These are phyloP conservation scores for Nemurella pictetii DNA, from an alignment of 2,888 invertebrate species.

Conservation along the genomic window DNA sequence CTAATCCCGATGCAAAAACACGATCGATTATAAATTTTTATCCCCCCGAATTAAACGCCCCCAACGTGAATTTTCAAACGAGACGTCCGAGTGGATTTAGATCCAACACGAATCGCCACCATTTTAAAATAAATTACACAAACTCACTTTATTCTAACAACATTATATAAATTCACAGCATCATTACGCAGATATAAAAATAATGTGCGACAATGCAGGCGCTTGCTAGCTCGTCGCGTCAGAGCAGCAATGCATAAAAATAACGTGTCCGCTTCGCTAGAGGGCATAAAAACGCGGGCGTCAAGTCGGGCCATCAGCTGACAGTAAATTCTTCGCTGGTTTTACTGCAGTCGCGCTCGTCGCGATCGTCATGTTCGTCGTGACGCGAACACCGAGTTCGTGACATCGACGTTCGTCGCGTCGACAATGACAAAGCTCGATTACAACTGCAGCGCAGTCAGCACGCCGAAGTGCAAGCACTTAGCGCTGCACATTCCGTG, in stretches of 20 bases:
- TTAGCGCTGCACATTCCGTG: too few species aligned
- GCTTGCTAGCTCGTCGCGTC: not conserved
- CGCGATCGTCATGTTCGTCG: too few species aligned
- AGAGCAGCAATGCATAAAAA: not conserved
- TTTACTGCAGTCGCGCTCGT: too few species aligned
- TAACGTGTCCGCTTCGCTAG: not conserved
- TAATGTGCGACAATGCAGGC: not conserved
- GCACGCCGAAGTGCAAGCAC: too few species aligned
- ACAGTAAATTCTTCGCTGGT: too few species aligned
- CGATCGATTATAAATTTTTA: not conserved
- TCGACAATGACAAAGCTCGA: too few species aligned
- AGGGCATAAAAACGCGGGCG: not conserved
- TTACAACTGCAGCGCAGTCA: too few species aligned
- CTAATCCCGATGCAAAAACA: not conserved
- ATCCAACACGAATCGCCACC: not conserved
- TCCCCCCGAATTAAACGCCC: not conserved
- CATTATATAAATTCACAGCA: not conserved
- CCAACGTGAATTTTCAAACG: not conserved
- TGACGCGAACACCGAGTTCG: too few species aligned
- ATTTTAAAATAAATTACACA: not conserved
- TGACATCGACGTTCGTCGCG: too few species aligned
- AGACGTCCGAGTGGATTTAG: not conserved
- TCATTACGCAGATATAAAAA: not conserved
- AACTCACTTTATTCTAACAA: not conserved
- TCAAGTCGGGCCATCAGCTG: not conserved